Percentiles rank a stretch among this genome's conserved stretches.
Evolutionary conservation across 2,888 invertebrate genomes (phyloP).

Genomic region (Caenorhabditis panamensis): DNA sequence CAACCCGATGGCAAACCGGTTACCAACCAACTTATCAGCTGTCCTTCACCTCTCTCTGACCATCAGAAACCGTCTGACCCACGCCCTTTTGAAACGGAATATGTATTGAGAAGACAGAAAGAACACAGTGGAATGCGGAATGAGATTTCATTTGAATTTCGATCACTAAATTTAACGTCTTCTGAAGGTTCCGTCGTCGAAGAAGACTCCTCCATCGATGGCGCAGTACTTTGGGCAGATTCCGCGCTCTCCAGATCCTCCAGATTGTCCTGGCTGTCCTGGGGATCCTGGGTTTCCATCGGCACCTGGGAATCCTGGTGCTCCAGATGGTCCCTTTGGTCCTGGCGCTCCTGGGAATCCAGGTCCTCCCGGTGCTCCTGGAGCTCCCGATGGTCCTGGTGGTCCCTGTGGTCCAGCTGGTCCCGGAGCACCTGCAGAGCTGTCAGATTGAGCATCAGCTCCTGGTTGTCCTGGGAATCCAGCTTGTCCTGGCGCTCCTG

Average conservation of each 20-base stretch:
- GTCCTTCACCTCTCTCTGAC: neutral
- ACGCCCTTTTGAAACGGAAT: conserved; percentile 15
- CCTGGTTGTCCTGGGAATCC: conserved; percentile 74
- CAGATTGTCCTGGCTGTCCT: conserved; percentile 71
- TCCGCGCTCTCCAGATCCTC: conserved; percentile 73
- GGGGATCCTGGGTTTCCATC: conserved; percentile 65
- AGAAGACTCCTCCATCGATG: conserved; percentile 79
- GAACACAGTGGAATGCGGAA: neutral
- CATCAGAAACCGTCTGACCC: conserved; percentile 2
- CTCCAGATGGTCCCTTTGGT: conserved; percentile 68
- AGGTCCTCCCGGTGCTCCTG: conserved; percentile 60
- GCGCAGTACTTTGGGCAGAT: no score
- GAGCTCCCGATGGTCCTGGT: no score
- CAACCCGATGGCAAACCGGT: conserved; percentile 23
- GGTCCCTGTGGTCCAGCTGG: conserved; percentile 64
- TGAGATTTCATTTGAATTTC: neutral
- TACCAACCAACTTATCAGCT: conserved; percentile 34
- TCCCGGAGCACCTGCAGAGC: conserved; percentile 71
- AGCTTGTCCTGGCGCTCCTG: conserved; percentile 64
- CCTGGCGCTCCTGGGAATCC: conserved; percentile 65
- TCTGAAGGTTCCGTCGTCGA: conserved; percentile 76
- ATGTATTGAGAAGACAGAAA: neutral
- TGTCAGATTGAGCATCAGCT: conserved; percentile 53
- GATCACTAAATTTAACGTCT: conserved; percentile 21
- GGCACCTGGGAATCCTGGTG: conserved; percentile 65